Evolutionary conservation across 2,888 invertebrate species (phyloP), one percentile per base, ranked within the genome.

Genomic region (Eugnorisma glareosa): DNA sequence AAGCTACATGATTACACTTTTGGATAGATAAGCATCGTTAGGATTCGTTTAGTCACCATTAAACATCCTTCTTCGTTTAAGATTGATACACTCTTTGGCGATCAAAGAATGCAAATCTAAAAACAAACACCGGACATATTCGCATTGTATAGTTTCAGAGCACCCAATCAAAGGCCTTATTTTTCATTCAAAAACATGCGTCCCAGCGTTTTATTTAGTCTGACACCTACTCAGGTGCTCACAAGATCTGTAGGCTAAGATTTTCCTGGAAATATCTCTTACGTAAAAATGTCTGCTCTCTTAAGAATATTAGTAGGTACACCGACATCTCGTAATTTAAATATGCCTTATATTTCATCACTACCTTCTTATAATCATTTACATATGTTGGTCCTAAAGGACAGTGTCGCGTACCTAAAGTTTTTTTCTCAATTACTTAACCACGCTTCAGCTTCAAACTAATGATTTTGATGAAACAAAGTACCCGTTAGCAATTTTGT

Each of bases 191-290:
- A 31, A 76, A 78, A 81, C 73, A 81, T 75, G 77, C 79, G 73
- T 75, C 59, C 59, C 68, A 68, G 83, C 73, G 83, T 81, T 86
- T 82, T 89, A 89, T 89, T 89, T 89, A 89, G 88, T 88, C 89
- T 89, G 77, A 81, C 86, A 89, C 86, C 88, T 89, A 88, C 87
- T 86, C 83, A 80, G 77, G 75, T 80, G 67, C 72, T 70, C 67
- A 79, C 76, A 48, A 79, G 24, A 75, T 71, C 71, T 70, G 57
- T 77, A 76, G 64, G 77, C 75, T 74, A 68, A 75, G 37, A 82
- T 64, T 73, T 86, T 79, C 75, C 64, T 67, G 59, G 74, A 81
- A 86, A 79, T 48, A 73, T 77, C 31, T 83, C 40, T 81, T 74
- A 75, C 75, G 75, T 67, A 63, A 64, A 74, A 73, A 70, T 67